phyloP scores from a whole-genome alignment of 1,140 invertebrate genomes.

The Caligus rogercresseyi region DNA sequence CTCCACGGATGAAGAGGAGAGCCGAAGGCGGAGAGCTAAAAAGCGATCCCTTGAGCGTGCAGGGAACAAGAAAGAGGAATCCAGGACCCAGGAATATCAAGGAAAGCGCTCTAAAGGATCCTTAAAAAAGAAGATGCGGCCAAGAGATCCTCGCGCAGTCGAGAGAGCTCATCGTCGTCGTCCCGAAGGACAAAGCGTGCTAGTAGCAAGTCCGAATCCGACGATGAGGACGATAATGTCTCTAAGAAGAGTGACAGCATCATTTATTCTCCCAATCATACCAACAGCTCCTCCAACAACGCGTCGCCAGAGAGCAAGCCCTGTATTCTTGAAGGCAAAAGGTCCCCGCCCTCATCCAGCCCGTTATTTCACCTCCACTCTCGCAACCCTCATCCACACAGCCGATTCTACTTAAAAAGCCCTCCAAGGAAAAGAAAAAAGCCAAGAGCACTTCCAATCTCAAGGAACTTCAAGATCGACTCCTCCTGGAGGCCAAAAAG shows the following conservation, averaged over 20 bases:
- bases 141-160: too few species aligned
- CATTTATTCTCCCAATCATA: background rate
- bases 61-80: too few species aligned
- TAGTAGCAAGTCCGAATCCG: slow-evolving; percentile 9
- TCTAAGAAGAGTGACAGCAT: background rate
- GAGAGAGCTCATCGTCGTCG: background rate
- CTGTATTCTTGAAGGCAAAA: too few species aligned
- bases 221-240: slow-evolving; percentile 12
- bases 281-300: too few species aligned
- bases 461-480: slow-evolving; percentile 17
- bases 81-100: too few species aligned
- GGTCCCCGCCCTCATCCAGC: too few species aligned
- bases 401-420: background rate
- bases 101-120: too few species aligned
- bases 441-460: slow-evolving; percentile 8
- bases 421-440: slow-evolving; percentile 15
- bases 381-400: too few species aligned
- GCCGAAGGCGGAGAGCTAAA: background rate
- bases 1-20: background rate
- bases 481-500: slow-evolving; percentile 15
- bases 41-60: too few species aligned
- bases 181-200: background rate
- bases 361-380: too few species aligned
- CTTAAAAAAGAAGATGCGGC: too few species aligned
- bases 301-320: background rate